Evolutionary conservation across 2,888 invertebrate genomes (phyloP), one percentile per base, ranked within the genome.

Genomic region (Protodeltote pygarga): DNA sequence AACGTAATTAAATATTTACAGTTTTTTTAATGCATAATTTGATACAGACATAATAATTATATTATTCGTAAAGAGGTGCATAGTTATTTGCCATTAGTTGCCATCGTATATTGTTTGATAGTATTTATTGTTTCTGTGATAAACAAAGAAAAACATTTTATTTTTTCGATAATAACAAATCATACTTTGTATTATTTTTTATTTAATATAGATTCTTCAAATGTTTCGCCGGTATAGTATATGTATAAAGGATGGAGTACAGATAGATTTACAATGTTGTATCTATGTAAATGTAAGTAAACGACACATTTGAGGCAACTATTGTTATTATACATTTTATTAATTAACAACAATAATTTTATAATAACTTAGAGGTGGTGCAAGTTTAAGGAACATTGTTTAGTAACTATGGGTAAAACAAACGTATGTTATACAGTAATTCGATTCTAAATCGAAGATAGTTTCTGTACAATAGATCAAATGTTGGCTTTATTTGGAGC

Each of bases 61-160:
- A 48, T 70, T 47, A 63, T 76, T 70, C 61, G 59, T 73, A 75
- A 71, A 70, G 65, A 78, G 89, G 89, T 87, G 89, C 87, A 83
- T 86, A 83, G 78, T 69, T 75, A 59, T 79, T 71, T 75, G 66
- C 66, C 66, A 75, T 75, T 67, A 85, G 87, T 87, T 89, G 89
- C 89, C 89, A 89, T 89, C 80, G 76, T 77, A 67, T 73, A 74
- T 80, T 82, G 70, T 86, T 83, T 81, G 77, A 82, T 87, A 83
- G 87, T 89, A 85, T 87, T 88, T 87, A 87, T 89, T 87, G 69
- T 87, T 88, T 87, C 91, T 90, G 90, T 91, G 91, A 91, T 91
- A 91, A 83, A 80, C 70, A 59, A 60, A 32, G 10, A 33, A 39
- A 53, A 55, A 29, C 32, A 59, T 72, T 72, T 81, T 77, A 65